Conservation (phyloP, 2,113 vertebrate species). For the Phoenicopterus ruber region DNA sequence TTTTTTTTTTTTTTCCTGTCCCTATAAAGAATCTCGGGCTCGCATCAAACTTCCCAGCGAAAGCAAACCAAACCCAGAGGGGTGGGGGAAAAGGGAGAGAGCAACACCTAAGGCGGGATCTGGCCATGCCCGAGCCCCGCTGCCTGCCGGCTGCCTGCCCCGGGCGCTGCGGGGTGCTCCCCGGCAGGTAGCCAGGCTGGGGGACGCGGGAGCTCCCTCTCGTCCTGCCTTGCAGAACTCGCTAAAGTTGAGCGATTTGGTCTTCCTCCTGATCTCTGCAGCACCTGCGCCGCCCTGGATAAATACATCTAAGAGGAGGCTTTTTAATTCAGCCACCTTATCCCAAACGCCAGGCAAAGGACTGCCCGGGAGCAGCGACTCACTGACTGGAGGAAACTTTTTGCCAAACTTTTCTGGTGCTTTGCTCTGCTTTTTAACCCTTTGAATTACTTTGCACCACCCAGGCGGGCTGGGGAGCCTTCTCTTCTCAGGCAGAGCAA, state of each 20-base stretch:
- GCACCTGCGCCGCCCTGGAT: constrained; percentile 35
- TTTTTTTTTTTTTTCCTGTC: constrained; percentile 34
- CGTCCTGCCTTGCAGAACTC: neutral
- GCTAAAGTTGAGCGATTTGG: neutral
- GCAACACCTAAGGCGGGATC: neutral
- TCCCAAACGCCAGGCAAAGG: neutral
- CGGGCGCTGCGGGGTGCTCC: neutral
- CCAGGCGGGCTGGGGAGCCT: neutral
- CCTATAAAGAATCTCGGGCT: constrained; percentile 66
- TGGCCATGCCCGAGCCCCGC: neutral
- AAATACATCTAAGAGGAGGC: neutral
- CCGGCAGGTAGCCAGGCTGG: constrained; percentile 18
- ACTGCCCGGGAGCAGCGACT: neutral
- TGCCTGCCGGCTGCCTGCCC: neutral
- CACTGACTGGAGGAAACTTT: neutral
- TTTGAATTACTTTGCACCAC: neutral
- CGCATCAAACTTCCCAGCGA: constrained; percentile 46
- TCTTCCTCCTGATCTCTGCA: neutral
- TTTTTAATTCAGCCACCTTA: neutral
- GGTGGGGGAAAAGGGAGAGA: neutral
- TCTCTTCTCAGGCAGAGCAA: neutral
- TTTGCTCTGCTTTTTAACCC: neutral
- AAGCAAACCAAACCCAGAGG: neutral
- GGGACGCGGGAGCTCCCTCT: neutral
- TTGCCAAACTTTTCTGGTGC: neutral